A percentile compares a stretch with the other conserved stretches of the same genome.
Conservation (phyloP, 1,140 invertebrate genomes). For the Drosophila takahashii region DNA sequence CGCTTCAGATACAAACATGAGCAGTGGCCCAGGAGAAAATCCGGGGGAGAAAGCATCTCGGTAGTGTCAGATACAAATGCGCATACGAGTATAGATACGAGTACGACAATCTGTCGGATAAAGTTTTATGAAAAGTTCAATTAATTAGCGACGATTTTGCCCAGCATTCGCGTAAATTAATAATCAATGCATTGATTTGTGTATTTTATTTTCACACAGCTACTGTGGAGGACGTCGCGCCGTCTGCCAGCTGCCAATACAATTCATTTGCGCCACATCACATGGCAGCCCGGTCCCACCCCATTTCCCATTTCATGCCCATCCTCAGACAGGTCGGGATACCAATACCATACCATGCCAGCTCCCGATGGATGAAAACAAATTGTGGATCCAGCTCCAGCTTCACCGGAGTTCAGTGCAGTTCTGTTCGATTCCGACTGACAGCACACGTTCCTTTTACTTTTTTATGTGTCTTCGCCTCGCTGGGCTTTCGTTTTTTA, state of each 20-base stretch:
- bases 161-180: slow-evolving; percentile 63
- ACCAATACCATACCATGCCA: slow-evolving; percentile 3
- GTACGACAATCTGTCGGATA: slow-evolving; percentile 45
- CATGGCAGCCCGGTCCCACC: slow-evolving; percentile 21
- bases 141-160: slow-evolving; percentile 71
- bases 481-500: slow-evolving; percentile 53
- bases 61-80: slow-evolving; percentile 62
- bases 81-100: slow-evolving; percentile 47
- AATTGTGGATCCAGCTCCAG: slow-evolving; percentile 51
- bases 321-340: slow-evolving; percentile 13
- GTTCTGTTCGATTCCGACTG: slow-evolving; percentile 31
- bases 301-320: slow-evolving; percentile 16
- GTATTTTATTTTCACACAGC: slow-evolving; percentile 9
- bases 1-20: slow-evolving; percentile 37
- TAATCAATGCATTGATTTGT: slow-evolving; percentile 60
- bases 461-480: slow-evolving; percentile 58
- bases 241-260: slow-evolving; percentile 77
- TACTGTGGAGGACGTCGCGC: slow-evolving; percentile 38
- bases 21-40: slow-evolving; percentile 5
- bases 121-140: slow-evolving; percentile 75
- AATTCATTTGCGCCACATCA: slow-evolving; percentile 76
- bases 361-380: slow-evolving; percentile 59
- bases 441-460: slow-evolving; percentile 53
- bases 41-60: slow-evolving; percentile 42
- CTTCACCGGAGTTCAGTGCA: slow-evolving; percentile 15